Conservation (phyloP, 2,888 invertebrate species). For the Heliothis peltigera region DNA sequence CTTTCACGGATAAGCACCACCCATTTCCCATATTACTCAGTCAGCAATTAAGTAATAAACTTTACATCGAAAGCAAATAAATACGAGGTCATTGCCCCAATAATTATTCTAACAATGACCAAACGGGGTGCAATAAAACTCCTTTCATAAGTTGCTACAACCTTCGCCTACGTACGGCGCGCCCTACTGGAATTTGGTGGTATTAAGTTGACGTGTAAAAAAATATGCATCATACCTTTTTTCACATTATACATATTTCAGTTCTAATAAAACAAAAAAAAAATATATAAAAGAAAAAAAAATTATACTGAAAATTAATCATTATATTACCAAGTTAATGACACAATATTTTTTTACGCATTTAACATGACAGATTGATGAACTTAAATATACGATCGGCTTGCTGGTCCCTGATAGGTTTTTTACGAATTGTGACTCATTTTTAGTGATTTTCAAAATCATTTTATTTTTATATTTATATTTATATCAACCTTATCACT, state of each 20-base stretch:
- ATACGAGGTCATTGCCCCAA: constrained; percentile 27
- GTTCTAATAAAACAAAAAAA: too few relatives aligned
- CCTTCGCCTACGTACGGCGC: neutral
- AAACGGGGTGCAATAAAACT: constrained; percentile 26
- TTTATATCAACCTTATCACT: too few relatives aligned
- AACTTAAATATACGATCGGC: too few relatives aligned
- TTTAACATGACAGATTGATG: too few relatives aligned
- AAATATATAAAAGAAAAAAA: too few relatives aligned
- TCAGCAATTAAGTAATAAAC: constrained; percentile 21
- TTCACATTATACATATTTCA: neutral
- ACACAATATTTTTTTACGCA: too few relatives aligned
- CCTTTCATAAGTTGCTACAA: constrained; percentile 4
- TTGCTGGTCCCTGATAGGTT: too few relatives aligned
- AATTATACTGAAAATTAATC: too few relatives aligned
- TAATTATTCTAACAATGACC: constrained; percentile 26
- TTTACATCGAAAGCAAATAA: constrained; percentile 19
- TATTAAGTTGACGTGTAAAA: neutral
- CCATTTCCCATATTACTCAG: neutral
- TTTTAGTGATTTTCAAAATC: too few relatives aligned
- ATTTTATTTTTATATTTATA: too few relatives aligned
- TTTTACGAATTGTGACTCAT: too few relatives aligned
- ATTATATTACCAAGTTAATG: too few relatives aligned
- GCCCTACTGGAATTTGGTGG: neutral
- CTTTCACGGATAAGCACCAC: neutral
- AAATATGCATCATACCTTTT: neutral